A percentile compares a stretch with the other conserved stretches of the same genome.
These are phyloP conservation scores for Agraylea sexmaculata DNA, from an alignment of 1,140 invertebrate genomes.

Conservation along the genomic window DNA sequence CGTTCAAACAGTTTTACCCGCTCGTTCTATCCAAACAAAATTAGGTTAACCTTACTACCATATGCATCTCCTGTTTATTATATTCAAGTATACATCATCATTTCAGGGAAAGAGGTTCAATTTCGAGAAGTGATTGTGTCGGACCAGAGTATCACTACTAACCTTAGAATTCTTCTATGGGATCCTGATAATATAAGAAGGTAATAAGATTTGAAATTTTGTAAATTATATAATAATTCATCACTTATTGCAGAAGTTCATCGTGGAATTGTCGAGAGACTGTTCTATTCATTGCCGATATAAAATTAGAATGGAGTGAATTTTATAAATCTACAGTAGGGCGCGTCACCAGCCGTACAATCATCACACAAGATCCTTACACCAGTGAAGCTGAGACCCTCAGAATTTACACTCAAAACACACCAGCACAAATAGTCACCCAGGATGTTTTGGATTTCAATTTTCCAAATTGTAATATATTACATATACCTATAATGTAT, in stretches of 20 bases:
- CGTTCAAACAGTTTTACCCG: slow-evolving; percentile 35
- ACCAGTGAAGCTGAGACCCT: slow-evolving; percentile 37
- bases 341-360: slow-evolving; percentile 28
- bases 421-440: slow-evolving; percentile 19
- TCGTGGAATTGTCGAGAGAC: slow-evolving; percentile 30
- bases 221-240: neutral
- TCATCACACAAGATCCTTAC: slow-evolving; percentile 43
- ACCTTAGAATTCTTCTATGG: slow-evolving; percentile 29
- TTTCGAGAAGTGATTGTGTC: slow-evolving; percentile 29
- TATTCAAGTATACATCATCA: slow-evolving; percentile 2
- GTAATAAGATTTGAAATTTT: slow-evolving; percentile 12
- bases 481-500: neutral
- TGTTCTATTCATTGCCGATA: slow-evolving; percentile 32
- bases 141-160: slow-evolving; percentile 26
- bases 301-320: slow-evolving; percentile 27
- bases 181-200: slow-evolving; percentile 26
- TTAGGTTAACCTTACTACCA: too few relatives aligned
- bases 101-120: slow-evolving; percentile 23
- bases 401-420: slow-evolving; percentile 32
- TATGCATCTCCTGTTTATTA: slow-evolving; percentile 2
- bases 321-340: slow-evolving; percentile 25
- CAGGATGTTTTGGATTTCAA: slow-evolving; percentile 21
- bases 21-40: slow-evolving; percentile 38
- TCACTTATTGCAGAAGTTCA: slow-evolving; percentile 14
- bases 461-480: too few relatives aligned